These are phyloP conservation scores for Parnassius orleans DNA, from an alignment of 2,888 invertebrate genomes.

Conservation along the genomic window DNA sequence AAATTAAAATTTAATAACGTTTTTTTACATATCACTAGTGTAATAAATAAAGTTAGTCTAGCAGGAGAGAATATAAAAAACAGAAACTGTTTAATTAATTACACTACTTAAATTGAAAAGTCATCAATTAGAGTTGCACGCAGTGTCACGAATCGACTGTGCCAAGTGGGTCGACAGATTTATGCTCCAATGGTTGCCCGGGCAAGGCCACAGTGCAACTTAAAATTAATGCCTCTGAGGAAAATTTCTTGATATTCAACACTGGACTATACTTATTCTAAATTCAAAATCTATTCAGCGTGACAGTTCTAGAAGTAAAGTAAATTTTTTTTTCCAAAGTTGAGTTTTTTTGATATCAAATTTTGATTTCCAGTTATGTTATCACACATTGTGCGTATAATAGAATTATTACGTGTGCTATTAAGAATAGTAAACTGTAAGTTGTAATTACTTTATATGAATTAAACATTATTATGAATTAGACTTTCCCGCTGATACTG, in stretches of 20 bases:
- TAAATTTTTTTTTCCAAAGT: no score
- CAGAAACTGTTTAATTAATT: neutral
- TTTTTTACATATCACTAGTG: no score
- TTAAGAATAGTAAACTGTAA: no score
- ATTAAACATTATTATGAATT: no score
- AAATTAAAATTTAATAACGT: no score
- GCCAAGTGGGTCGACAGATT: slow-evolving; percentile 7
- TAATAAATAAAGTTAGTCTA: no score
- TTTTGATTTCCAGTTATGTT: no score
- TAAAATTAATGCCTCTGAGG: slow-evolving; percentile 1
- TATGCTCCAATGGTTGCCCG: slow-evolving; percentile 8
- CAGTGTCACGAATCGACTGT: neutral
- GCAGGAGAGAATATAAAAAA: neutral
- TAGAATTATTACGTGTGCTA: no score
- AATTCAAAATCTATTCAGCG: neutral
- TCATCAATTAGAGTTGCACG: neutral
- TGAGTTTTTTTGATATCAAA: no score
- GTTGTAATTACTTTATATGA: no score
- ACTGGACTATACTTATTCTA: neutral
- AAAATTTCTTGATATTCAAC: neutral
- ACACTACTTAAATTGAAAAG: neutral
- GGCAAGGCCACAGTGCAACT: neutral
- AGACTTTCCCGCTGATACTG: neutral
- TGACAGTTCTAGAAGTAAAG: no score
- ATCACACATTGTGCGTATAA: no score